Evolutionary conservation across 1,140 invertebrate genomes (phyloP).

Genomic region (Heliconius melpomene): DNA sequence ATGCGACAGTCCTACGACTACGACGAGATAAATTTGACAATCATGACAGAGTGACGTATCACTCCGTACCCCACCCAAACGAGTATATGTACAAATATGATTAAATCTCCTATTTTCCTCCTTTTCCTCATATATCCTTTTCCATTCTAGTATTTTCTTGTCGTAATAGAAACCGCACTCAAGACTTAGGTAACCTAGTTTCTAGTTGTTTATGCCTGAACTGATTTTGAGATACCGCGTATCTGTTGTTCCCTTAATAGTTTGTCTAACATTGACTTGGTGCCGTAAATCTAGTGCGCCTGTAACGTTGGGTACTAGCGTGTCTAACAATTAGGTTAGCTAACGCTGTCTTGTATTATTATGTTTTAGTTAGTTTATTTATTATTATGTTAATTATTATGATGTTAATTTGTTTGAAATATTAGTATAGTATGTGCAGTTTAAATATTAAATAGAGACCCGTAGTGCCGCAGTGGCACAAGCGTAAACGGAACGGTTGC

Average conservation of each 20-base stretch:
- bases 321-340: background rate
- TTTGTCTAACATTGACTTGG: conserved; percentile 8
- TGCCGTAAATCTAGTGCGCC: background rate
- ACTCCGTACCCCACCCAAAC: too few species aligned
- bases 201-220: conserved; percentile 6
- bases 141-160: background rate
- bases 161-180: background rate
- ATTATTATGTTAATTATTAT: background rate
- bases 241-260: conserved; percentile 11
- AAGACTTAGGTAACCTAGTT: conserved; percentile 10
- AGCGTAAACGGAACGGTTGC: too few species aligned
- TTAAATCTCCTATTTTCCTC: background rate
- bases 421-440: background rate
- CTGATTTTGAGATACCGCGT: conserved; percentile 14
- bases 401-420: background rate
- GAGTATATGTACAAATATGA: background rate
- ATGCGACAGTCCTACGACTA: too few species aligned
- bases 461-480: too few species aligned
- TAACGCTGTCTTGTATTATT: background rate
- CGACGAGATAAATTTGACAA: too few species aligned
- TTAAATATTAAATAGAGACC: background rate
- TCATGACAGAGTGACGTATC: too few species aligned
- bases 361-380: background rate
- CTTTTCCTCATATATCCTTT: background rate
- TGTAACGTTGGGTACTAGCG: conserved; percentile 3